phyloP scores from a whole-genome alignment of 2,113 vertebrate genomes.

The pig (Sus scrofa) region DNA sequence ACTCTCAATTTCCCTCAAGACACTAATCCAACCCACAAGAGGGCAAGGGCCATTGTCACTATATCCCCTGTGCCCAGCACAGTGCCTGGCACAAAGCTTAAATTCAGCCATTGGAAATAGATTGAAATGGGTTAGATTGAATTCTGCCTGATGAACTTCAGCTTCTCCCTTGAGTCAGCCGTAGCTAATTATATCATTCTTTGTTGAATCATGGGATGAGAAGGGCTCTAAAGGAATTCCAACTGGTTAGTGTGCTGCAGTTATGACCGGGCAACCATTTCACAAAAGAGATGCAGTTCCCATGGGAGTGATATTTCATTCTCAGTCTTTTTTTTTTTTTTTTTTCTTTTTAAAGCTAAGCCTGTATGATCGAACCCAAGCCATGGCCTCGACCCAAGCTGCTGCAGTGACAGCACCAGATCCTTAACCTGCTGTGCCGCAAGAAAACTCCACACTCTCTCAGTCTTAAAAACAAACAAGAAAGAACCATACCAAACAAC shows the following conservation, averaged over 20 bases:
- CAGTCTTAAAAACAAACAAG: constrained; percentile 4
- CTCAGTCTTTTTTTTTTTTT: background rate
- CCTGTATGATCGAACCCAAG: too few relatives aligned
- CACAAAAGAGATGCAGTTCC: background rate
- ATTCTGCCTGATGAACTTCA: background rate
- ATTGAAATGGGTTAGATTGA: background rate
- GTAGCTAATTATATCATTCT: background rate
- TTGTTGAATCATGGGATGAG: background rate
- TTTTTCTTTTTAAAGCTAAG: too few relatives aligned
- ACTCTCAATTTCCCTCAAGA: background rate
- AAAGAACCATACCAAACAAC: background rate
- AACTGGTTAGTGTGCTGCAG: background rate
- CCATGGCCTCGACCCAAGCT: too few relatives aligned
- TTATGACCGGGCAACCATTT: background rate
- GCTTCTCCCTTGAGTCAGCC: background rate
- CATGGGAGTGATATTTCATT: background rate
- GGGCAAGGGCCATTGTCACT: background rate
- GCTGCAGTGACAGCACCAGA: too few relatives aligned
- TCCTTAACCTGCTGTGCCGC: too few relatives aligned
- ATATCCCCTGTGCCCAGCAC: background rate
- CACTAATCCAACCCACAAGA: background rate
- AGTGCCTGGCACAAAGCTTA: background rate
- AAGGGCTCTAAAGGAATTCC: background rate
- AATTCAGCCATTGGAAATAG: background rate
- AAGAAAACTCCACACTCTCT: background rate